These are phyloP conservation scores for Platyscapa corneri DNA, from an alignment of 1,140 invertebrate species.

Conservation along the genomic window DNA sequence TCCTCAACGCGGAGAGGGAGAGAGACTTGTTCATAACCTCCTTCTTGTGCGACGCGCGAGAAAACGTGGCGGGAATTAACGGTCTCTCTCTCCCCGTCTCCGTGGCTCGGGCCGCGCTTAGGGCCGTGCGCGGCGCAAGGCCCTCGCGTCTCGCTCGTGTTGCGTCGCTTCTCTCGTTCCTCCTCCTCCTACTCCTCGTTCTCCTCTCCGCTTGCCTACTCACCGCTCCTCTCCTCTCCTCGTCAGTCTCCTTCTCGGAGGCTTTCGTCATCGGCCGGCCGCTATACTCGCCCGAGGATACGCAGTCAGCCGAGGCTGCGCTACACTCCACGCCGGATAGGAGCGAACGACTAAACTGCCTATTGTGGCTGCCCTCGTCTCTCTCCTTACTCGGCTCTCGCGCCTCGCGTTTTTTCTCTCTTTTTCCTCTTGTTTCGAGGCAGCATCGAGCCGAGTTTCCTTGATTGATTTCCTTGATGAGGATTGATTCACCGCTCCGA, in stretches of 20 bases:
- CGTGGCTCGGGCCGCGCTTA: background rate
- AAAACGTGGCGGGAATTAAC: conserved; percentile 44
- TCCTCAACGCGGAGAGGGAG: background rate
- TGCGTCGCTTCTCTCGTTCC: background rate
- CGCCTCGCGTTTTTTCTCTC: background rate
- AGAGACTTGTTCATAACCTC: conserved; percentile 18
- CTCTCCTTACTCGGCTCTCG: conserved; percentile 10
- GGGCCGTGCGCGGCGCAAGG: conserved; percentile 10
- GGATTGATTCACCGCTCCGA: too few species aligned
- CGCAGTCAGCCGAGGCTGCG: conserved; percentile 28
- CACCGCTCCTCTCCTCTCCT: background rate
- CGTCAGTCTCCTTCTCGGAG: background rate
- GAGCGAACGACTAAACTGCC: background rate
- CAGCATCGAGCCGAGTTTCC: background rate
- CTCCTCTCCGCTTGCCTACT: background rate
- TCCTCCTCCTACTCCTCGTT: background rate
- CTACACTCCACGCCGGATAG: background rate
- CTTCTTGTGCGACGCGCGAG: background rate
- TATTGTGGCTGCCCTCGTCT: conserved; percentile 37
- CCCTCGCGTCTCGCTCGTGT: background rate
- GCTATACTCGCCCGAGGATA: conserved; percentile 6
- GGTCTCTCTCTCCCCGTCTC: conserved; percentile 1
- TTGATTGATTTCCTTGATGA: too few species aligned
- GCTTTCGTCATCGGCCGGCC: conserved; percentile 25
- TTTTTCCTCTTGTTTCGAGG: background rate